Conservation (phyloP, 1,140 invertebrate species). For the Schlechtendalia chinensis region DNA sequence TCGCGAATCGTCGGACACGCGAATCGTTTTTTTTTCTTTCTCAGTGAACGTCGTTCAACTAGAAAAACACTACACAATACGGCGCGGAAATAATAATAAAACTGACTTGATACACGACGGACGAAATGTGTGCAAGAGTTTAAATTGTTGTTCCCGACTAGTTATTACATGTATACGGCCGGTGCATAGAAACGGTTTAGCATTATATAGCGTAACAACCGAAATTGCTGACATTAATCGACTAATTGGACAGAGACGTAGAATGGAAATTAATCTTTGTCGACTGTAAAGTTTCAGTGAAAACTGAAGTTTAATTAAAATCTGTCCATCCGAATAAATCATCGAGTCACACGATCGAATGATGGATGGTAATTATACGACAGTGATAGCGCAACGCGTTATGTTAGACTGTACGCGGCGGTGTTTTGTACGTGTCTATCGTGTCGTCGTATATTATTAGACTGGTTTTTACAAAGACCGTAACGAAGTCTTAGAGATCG, state of each 20-base stretch:
- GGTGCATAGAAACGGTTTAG: neutral
- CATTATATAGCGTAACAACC: neutral
- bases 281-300: neutral
- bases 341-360: neutral
- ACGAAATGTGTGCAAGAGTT: neutral
- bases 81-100: no score
- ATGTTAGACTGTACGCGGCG: no score
- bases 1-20: no score
- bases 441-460: no score
- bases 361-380: slow-evolving; percentile 19
- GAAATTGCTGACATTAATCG: slow-evolving; percentile 27
- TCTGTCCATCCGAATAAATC: slow-evolving; percentile 26
- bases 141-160: neutral
- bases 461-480: no score
- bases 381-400: neutral
- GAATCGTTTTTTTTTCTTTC: no score
- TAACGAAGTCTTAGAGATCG: no score
- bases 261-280: slow-evolving; percentile 38
- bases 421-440: no score
- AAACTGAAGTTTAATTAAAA: slow-evolving; percentile 44
- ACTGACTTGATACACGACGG: no score
- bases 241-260: slow-evolving; percentile 38
- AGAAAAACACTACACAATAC: no score
- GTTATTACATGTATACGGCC: neutral
- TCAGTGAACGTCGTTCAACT: no score